These are phyloP conservation scores for Caenorhabditis doughertyi DNA, from an alignment of 2,888 invertebrate genomes.

Conservation along the genomic window DNA sequence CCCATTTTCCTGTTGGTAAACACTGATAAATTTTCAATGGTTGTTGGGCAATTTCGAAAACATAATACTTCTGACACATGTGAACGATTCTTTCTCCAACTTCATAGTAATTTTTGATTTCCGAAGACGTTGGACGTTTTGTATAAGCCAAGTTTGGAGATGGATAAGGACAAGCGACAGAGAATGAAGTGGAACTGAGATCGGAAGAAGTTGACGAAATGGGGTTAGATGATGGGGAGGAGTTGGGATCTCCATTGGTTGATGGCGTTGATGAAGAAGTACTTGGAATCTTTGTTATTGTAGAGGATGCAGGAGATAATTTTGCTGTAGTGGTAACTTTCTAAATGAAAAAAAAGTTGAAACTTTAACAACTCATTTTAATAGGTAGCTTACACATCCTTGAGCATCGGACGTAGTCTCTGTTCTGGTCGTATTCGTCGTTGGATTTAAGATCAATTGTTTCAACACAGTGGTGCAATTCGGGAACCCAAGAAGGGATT, in stretches of 20 bases:
- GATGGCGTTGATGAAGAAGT: background rate
- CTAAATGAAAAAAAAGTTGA: background rate
- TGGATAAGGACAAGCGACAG: background rate
- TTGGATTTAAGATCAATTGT: slow-evolving; percentile 27
- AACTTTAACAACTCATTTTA: background rate
- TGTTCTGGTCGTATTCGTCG: slow-evolving; percentile 27
- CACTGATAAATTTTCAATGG: slow-evolving; percentile 28
- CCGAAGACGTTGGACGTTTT: slow-evolving; percentile 1
- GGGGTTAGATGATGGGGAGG: background rate
- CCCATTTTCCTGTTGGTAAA: background rate
- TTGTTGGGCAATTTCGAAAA: background rate
- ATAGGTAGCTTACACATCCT: slow-evolving; percentile 41
- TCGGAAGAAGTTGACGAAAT: background rate
- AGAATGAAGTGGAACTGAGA: background rate
- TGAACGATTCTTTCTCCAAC: slow-evolving; percentile 9
- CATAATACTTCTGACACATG: slow-evolving; percentile 13
- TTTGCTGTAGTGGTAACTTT: background rate
- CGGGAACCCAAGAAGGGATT: slow-evolving; percentile 1
- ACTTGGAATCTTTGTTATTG: background rate
- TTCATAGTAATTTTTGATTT: background rate
- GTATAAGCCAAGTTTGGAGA: background rate
- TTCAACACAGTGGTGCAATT: slow-evolving; percentile 41
- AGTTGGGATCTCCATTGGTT: background rate
- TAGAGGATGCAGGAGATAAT: background rate
- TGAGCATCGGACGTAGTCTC: slow-evolving; percentile 27